phyloP scores from a whole-genome alignment of 37 sponge, comb jelly and placozoan species.

The Geodia barretti region DNA sequence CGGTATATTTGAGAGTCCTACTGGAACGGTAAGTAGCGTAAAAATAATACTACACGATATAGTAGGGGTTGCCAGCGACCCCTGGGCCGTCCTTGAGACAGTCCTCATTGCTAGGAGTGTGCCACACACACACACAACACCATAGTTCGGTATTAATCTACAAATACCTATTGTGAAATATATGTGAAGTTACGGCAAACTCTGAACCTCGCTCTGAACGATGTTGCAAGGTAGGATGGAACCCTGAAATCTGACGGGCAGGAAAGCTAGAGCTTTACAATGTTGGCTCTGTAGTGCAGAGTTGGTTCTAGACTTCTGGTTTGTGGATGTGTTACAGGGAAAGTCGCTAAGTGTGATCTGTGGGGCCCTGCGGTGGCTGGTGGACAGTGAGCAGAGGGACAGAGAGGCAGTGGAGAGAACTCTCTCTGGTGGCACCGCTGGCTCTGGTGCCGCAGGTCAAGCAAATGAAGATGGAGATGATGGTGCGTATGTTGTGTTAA shows the following conservation, averaged over 20 bases:
- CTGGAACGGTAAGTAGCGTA: conserved; percentile 85
- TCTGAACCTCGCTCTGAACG: background rate
- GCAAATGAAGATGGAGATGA: background rate
- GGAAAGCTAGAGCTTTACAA: no score
- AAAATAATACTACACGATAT: background rate
- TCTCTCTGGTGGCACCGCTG: conserved; percentile 31
- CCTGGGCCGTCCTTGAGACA: background rate
- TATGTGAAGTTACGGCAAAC: background rate
- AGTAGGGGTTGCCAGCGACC: background rate
- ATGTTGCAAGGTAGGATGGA: no score
- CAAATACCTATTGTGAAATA: background rate
- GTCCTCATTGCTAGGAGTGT: no score
- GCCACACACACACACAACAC: background rate
- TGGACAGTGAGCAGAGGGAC: conserved; percentile 77
- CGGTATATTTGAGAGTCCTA: conserved; percentile 99
- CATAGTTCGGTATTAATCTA: background rate
- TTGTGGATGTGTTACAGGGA: conserved; percentile 59
- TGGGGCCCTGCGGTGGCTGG: conserved; percentile 94
- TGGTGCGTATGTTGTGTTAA: background rate
- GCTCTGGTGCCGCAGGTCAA: background rate
- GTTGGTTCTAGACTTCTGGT: background rate
- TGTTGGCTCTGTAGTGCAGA: no score
- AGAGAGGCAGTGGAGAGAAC: conserved; percentile 37
- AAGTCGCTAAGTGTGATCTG: conserved; percentile 99
- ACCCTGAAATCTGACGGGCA: no score